Percentiles rank a stretch among this genome's conserved stretches.
Evolutionary conservation across 2,888 invertebrate species (phyloP).

Genomic region (Ormyrus nitidulus): DNA sequence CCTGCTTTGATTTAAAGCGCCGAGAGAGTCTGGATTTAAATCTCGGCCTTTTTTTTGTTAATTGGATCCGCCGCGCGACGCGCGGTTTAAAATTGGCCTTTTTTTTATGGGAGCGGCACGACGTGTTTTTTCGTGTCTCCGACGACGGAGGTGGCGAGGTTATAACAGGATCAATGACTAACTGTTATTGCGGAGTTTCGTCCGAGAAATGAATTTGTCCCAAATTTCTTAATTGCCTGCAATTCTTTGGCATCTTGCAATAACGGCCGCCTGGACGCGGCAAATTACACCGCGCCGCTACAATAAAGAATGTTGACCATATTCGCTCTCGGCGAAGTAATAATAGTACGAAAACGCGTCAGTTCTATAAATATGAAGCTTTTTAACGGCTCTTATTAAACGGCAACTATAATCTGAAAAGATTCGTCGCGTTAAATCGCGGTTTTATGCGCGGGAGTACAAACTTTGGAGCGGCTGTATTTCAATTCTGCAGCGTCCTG

Average conservation of each 20-base stretch:
- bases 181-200: conserved; percentile 16
- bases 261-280: background rate
- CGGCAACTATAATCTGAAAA: too few relatives aligned
- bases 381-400: too few relatives aligned
- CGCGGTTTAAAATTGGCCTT: background rate
- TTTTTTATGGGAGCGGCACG: background rate
- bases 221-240: conserved; percentile 55
- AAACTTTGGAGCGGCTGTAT: too few relatives aligned
- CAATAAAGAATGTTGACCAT: conserved; percentile 26
- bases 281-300: conserved; percentile 17
- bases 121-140: background rate
- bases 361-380: conserved; percentile 18
- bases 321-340: background rate
- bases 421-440: too few relatives aligned
- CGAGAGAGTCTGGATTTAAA: background rate
- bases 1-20: background rate
- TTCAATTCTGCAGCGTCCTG: too few relatives aligned
- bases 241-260: conserved; percentile 52
- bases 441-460: too few relatives aligned
- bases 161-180: conserved; percentile 9
- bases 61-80: background rate
- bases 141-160: background rate
- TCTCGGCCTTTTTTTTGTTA: background rate
- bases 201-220: conserved; percentile 53
- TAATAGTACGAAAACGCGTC: conserved; percentile 19